Base-by-base conservation (phyloP, 2,888 invertebrate genomes). In the Dioctria rufipes region DNA sequence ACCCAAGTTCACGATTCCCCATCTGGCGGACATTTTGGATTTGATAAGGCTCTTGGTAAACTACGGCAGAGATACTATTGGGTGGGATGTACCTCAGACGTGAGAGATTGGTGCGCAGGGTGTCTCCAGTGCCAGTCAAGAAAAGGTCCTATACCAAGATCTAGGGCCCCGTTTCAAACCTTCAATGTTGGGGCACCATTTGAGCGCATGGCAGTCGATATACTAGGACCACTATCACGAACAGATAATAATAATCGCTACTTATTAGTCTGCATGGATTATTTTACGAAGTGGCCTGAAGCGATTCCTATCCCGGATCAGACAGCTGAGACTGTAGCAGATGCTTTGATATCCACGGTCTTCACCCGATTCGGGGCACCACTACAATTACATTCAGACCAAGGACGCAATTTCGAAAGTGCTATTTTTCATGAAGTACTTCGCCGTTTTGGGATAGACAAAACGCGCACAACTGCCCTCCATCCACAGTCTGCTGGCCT, bases 221-320 rank as follows among this genome's bases (percentile, higher is more conserved):
- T 82, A 40, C 58, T 80, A 2, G 71, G 81, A 8, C 78, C 81
- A 6, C 66, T 81, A 11, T 78, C 81, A 5, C 40, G 40, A 11
- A 43, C 73, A 4, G 49, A 73, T 3, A 3, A 13, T 5, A 54
- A 54, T 40, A 77, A 80, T n/a, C 46, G 78, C 1, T 83, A 82
- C 60, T 65, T 81, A 6, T 75, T 82, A 1, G 83, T 83, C 1
- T 80, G 83, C 3, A 82, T 82, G 83, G 84, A 81, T 42, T 84
- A 83, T 25, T 83, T 83, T 42, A 83, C 80, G 3, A 83, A 83
- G 37, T 83, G 83, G 81, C 83, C 83, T 0, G 83, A 83, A 49
- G 80, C 25, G 25, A 25, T 25, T 25, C 25, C 25, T 25, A 25
- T 25, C 25, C 25, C 25, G 25, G 25, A 25, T 25, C 25, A 25